These are phyloP conservation scores for Acanthiza pusilla DNA, from an alignment of 2,797 vertebrate species.

Conservation along the genomic window DNA sequence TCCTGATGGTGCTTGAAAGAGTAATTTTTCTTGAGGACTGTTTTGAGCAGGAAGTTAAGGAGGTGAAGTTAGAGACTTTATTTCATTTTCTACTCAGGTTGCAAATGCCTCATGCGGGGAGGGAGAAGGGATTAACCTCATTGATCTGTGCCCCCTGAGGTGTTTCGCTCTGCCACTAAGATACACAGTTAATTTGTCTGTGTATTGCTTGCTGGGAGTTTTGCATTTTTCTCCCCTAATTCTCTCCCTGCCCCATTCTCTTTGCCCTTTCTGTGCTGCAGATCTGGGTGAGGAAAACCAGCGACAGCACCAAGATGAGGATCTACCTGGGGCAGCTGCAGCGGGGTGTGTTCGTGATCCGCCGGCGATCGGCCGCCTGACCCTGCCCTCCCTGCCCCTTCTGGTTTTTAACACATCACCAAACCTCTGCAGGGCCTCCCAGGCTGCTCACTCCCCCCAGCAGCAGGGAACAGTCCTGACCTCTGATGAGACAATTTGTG, in stretches of 20 bases:
- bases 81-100: not conserved
- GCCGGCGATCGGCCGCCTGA: conserved; percentile 93
- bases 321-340: conserved; percentile 98
- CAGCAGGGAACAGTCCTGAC: conserved; percentile 32
- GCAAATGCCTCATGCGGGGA: not conserved
- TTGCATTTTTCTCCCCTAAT: not conserved
- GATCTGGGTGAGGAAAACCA: conserved; percentile 99
- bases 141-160: not conserved
- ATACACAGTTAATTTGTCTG: not conserved
- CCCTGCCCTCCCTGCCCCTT: not conserved
- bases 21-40: not conserved
- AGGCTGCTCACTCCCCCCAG: conserved; percentile 5
- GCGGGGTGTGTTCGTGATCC: conserved; percentile 95
- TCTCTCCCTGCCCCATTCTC: not conserved
- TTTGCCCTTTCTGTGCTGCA: conserved; percentile 41
- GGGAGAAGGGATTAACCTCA: not conserved
- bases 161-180: not conserved
- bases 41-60: not conserved
- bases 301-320: conserved; percentile 98
- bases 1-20: not conserved
- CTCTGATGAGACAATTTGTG: conserved; percentile 22
- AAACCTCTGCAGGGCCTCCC: conserved; percentile 6
- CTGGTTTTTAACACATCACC: not conserved
- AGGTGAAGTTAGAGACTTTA: not conserved
- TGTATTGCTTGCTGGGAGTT: not conserved